phyloP scores from a whole-genome alignment of 2,113 vertebrate genomes.

The Capreolus pygargus region DNA sequence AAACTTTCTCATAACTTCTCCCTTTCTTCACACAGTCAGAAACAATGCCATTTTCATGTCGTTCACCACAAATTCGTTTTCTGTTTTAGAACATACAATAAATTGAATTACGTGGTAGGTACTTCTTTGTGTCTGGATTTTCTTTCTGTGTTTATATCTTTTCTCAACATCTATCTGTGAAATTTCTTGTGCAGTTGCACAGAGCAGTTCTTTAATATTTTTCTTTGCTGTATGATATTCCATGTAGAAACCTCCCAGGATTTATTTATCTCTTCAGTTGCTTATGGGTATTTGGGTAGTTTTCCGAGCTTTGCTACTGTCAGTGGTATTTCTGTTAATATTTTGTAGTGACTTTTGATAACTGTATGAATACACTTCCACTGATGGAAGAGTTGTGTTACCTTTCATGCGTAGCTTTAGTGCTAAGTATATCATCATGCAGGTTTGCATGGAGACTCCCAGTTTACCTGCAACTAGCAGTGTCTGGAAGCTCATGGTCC shows the following conservation, averaged over 20 bases:
- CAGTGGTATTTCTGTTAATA: neutral
- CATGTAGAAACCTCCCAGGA: too few relatives aligned
- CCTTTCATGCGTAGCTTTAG: too few relatives aligned
- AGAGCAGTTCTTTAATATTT: neutral
- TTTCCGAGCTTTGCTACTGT: neutral
- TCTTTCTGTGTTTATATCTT: neutral
- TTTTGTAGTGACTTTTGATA: neutral
- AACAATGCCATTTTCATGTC: neutral
- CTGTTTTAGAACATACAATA: neutral
- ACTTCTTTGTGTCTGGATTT: neutral
- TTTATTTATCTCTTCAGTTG: neutral
- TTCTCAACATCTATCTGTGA: neutral
- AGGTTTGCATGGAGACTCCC: neutral
- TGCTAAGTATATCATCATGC: neutral
- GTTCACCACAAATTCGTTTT: too few relatives aligned
- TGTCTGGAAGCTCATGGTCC: neutral
- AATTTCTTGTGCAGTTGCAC: rapidly evolving
- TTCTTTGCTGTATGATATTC: neutral
- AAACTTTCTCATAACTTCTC: neutral
- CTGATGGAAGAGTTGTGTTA: too few relatives aligned
- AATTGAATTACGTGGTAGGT: neutral
- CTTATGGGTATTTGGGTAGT: too few relatives aligned
- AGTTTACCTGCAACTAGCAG: neutral
- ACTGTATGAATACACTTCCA: neutral
- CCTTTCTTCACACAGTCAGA: rapidly evolving